Percentiles rank a stretch among this genome's conserved stretches.
phyloP scores from a whole-genome alignment of 2,113 vertebrate genomes.

The Sisor rabdophorus region DNA sequence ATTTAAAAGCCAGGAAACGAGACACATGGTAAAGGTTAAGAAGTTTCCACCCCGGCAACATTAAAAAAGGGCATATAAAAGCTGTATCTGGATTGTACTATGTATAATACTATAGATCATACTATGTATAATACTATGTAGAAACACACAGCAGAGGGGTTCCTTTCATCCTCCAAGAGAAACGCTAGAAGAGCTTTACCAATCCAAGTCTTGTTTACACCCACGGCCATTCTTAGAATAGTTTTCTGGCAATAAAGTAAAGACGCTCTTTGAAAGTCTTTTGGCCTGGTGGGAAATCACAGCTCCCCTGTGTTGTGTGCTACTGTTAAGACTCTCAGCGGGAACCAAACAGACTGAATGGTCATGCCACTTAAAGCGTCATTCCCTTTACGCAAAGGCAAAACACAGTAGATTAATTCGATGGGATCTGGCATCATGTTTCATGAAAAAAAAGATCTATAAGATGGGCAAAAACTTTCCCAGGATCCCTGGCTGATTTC shows the following conservation, averaged over 20 bases:
- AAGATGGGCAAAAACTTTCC: constrained; percentile 51
- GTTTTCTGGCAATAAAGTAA: neutral
- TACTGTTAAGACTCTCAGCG: constrained; percentile 51
- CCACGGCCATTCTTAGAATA: neutral
- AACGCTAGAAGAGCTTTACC: neutral
- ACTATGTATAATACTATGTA: too few relatives aligned
- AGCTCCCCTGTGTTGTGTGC: constrained; percentile 22
- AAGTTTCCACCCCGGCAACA: too few relatives aligned
- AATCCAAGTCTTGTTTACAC: constrained; percentile 3
- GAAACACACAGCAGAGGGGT: neutral
- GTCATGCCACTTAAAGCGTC: constrained; percentile 36
- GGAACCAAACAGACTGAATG: constrained; percentile 47
- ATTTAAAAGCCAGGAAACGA: too few relatives aligned
- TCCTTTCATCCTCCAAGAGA: neutral
- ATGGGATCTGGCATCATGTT: constrained; percentile 37
- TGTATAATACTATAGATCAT: too few relatives aligned
- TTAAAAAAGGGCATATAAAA: too few relatives aligned
- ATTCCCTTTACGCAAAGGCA: constrained; percentile 45
- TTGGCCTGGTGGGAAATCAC: constrained; percentile 44
- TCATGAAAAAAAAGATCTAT: constrained; percentile 14
- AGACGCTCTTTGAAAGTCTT: constrained; percentile 27
- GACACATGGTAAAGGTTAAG: too few relatives aligned
- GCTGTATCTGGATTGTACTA: neutral
- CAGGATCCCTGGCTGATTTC: constrained; percentile 57
- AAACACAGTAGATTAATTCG: constrained; percentile 39